A percentile compares a stretch with the other conserved stretches of the same genome.
Evolutionary conservation across 2,797 vertebrate genomes (phyloP).

Genomic region (Spinus pinus): DNA sequence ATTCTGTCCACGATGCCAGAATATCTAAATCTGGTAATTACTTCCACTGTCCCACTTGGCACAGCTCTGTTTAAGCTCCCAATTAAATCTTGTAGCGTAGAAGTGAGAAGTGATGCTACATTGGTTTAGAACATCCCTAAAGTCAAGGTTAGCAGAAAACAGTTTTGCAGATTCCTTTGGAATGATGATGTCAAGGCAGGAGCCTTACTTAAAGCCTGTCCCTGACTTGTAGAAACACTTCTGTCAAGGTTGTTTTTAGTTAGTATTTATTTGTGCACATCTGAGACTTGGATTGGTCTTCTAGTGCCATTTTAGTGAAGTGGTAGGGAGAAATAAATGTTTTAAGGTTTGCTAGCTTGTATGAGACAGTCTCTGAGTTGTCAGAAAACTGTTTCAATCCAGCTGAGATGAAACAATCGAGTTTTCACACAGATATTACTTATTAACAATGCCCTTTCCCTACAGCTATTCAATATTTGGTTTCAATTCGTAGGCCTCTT

Average conservation of each 20-base stretch:
- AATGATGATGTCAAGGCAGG: neutral
- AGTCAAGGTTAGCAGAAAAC: neutral
- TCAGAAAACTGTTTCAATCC: neutral
- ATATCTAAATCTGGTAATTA: slow-evolving; percentile 57
- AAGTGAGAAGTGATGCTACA: neutral
- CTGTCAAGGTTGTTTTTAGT: neutral
- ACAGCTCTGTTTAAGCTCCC: neutral
- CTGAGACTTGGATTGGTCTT: neutral
- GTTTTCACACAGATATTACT: slow-evolving; percentile 26
- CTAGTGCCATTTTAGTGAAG: neutral
- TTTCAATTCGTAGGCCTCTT: slow-evolving; percentile 20
- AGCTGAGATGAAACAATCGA: neutral
- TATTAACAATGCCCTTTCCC: neutral
- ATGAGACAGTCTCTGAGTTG: neutral
- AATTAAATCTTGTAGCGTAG: neutral
- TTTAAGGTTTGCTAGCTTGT: neutral
- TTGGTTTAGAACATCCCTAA: neutral
- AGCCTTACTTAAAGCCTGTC: neutral
- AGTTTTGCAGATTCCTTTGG: neutral
- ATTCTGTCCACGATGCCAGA: slow-evolving; percentile 21
- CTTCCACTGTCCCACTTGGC: slow-evolving; percentile 47
- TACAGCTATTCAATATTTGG: slow-evolving; percentile 32
- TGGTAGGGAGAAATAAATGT: neutral
- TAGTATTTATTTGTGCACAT: neutral
- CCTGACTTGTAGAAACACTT: neutral